Base-by-base conservation (phyloP, 1,140 invertebrate species). In the Medauroidea extradentata region DNA sequence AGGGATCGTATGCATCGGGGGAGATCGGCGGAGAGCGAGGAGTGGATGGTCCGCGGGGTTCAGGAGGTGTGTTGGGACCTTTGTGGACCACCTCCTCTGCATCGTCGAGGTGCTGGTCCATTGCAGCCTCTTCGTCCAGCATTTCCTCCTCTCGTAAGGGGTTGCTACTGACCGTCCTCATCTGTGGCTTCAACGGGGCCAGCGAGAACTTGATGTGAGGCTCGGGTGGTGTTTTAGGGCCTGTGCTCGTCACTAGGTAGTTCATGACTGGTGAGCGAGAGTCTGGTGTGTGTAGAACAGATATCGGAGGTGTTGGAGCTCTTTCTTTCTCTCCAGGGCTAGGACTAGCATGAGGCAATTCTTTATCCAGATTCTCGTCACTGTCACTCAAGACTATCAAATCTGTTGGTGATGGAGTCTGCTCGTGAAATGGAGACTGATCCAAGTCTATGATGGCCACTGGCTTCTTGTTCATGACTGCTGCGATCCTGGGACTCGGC, bases 371-470 rank as follows among this genome's bases (percentile, higher is more conserved):
- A 23, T 19, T 41, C 61, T 87, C 85, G 42, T 90, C 89, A 67
- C 88, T 89, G 68, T 92, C 90, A 53, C 87, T 91, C 1, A 92
- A 75, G 23, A 92, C 83, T 67, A 92, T 92, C 0, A 92, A 81
- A 67, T 91, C 87, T 55, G 85, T 81, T 0, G 89, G 89, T 16
- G 89, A 89, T 1, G 88, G 87, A 5, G 85, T 86, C 54, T 89
- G 79, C 67, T 90, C 89, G 63, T 86, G 81, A 70, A 90, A 91
- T 0, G 89, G 89, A n/a, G 89, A 91, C 53, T 85, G 81, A 66
- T 91, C 90, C 49, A 93, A 74, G 75, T 93, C 90, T 53, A 92
- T 92, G 34, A 92, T 88, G 2, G 90, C 90, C 14, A 91, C 87
- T 1, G 90, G 89, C 72, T 87, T 88, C 41, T 65, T 42, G 23